These are phyloP conservation scores for Cryptophagus acutangulus DNA, from an alignment of 2,888 invertebrate species.

Conservation along the genomic window DNA sequence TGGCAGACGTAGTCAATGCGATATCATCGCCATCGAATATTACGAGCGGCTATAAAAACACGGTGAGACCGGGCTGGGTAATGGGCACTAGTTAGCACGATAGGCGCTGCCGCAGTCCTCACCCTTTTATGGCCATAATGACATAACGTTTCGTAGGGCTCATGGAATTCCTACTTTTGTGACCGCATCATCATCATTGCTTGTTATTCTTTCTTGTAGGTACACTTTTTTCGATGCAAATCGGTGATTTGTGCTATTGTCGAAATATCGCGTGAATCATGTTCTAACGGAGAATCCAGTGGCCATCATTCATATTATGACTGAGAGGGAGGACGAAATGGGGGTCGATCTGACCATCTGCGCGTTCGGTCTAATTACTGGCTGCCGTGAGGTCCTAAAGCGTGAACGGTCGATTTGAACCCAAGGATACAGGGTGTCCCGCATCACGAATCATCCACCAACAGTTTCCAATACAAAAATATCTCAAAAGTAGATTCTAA, in stretches of 20 bases:
- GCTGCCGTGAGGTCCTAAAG: constrained; percentile 1
- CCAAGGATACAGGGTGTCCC: too few relatives aligned
- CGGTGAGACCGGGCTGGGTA: constrained; percentile 5
- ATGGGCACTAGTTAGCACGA: constrained; percentile 9
- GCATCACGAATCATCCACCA: too few relatives aligned
- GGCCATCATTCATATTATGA: constrained; percentile 1
- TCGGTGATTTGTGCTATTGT: too few relatives aligned
- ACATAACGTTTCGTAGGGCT: too few relatives aligned
- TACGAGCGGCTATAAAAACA: constrained; percentile 6
- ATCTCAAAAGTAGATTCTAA: too few relatives aligned
- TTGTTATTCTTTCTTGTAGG: too few relatives aligned
- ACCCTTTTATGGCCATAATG: constrained; percentile 7
- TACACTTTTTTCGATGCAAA: too few relatives aligned
- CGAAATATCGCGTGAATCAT: constrained; percentile 2
- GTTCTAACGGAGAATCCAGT: too few relatives aligned
- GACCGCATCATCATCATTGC: too few relatives aligned
- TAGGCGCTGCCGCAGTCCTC: constrained; percentile 7
- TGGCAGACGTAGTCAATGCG: too few relatives aligned
- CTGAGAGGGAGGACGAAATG: background rate
- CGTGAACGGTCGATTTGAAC: constrained; percentile 10
- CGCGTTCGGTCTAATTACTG: constrained; percentile 1
- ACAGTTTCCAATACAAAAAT: too few relatives aligned
- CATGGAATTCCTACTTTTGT: too few relatives aligned
- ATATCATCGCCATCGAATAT: constrained; percentile 7
- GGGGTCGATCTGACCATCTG: constrained; percentile 1